Percentiles rank a stretch among this genome's conserved stretches.
Conservation (phyloP, 2,888 invertebrate species). For the Unio delphinus region DNA sequence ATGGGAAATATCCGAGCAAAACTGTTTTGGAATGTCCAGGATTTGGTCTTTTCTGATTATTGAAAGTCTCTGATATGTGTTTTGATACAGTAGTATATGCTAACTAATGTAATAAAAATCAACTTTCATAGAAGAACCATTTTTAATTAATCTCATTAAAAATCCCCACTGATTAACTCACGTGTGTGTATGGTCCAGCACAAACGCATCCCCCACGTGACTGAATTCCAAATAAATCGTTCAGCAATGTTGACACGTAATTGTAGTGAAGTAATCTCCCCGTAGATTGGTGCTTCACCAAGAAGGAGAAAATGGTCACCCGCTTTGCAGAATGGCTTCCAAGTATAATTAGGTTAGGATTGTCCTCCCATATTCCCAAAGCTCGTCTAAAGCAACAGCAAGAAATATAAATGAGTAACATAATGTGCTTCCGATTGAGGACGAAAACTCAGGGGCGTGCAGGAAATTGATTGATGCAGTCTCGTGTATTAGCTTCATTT, state of each 20-base stretch:
- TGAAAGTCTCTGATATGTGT: too few relatives aligned
- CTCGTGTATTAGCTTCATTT: too few relatives aligned
- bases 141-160: too few relatives aligned
- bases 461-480: too few relatives aligned
- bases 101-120: too few relatives aligned
- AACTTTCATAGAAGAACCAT: too few relatives aligned
- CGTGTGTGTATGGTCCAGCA: conserved; percentile 55
- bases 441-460: background rate
- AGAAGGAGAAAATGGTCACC: conserved; percentile 86
- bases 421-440: background rate
- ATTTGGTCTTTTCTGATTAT: too few relatives aligned
- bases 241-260: conserved; percentile 48
- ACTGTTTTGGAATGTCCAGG: too few relatives aligned
- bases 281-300: conserved; percentile 83
- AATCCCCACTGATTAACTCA: conserved; percentile 12
- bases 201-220: conserved; percentile 58
- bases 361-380: conserved; percentile 33
- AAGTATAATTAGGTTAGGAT: conserved; percentile 77
- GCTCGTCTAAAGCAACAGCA: conserved; percentile 20
- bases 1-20: too few relatives aligned
- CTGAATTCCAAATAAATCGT: conserved; percentile 57
- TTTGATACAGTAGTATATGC: too few relatives aligned
- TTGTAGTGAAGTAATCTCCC: conserved; percentile 49
- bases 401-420: background rate
- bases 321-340: conserved; percentile 75